Evolutionary conservation across 2,888 invertebrate species (phyloP).

Genomic region (Dryobota labecula): DNA sequence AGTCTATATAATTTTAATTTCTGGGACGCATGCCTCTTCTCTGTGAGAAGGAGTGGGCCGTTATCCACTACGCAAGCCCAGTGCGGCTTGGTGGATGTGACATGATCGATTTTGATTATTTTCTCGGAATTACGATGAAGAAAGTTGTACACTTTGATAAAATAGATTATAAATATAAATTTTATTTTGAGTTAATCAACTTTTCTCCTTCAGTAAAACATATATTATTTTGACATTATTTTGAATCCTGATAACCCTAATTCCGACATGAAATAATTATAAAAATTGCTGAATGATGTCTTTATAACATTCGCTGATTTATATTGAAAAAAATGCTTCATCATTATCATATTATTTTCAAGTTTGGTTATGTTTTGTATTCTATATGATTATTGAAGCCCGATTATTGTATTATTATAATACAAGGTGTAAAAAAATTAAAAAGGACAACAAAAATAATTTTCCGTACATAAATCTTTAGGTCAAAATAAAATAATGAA

Average conservation of each 20-base stretch:
- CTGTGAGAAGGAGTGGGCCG: too few relatives aligned
- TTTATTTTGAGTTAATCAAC: not conserved
- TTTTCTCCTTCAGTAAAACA: not conserved
- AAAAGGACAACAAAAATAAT: not conserved
- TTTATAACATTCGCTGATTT: conserved; percentile 6
- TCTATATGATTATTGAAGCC: conserved; percentile 8
- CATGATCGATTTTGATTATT: too few relatives aligned
- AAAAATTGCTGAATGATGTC: conserved; percentile 3
- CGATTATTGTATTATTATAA: not conserved
- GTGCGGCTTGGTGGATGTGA: too few relatives aligned
- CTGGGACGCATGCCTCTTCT: too few relatives aligned
- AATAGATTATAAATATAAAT: not conserved
- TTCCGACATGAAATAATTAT: conserved; percentile 33
- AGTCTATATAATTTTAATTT: too few relatives aligned
- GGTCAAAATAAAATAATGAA: not conserved
- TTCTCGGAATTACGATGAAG: not conserved
- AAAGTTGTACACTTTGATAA: not conserved
- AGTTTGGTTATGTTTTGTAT: not conserved
- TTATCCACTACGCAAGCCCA: too few relatives aligned
- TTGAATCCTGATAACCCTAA: not conserved
- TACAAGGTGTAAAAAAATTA: not conserved
- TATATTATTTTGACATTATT: too few relatives aligned
- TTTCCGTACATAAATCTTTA: not conserved
- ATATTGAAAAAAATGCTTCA: not conserved
- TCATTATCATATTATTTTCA: conserved; percentile 19